Conservation (phyloP, 1,140 invertebrate genomes). For the Eurosta solidaginis region DNA sequence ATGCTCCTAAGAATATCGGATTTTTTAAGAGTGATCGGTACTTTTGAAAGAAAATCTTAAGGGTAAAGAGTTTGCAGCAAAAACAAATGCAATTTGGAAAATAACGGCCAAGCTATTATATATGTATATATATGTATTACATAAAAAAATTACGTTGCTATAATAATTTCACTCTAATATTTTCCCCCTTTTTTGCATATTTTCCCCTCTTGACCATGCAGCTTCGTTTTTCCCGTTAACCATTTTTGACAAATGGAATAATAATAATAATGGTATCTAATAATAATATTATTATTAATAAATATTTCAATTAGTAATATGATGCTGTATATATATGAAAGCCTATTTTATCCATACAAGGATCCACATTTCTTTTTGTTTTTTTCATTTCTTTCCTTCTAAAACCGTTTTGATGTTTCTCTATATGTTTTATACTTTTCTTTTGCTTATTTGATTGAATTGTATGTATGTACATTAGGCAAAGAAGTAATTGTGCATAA, state of each 20-base stretch:
- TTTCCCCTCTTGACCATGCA: background rate
- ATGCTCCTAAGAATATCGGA: no score
- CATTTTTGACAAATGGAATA: background rate
- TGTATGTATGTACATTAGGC: conserved; percentile 46
- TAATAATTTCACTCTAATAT: background rate
- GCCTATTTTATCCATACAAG: background rate
- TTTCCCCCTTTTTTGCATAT: background rate
- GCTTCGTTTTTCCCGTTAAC: conserved; percentile 1
- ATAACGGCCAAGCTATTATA: no score
- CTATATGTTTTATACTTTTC: background rate
- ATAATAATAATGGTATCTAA: no score
- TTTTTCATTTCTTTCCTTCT: background rate
- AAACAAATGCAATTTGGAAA: no score
- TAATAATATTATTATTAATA: no score
- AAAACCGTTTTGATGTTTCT: background rate
- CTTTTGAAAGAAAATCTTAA: no score
- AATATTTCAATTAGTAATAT: background rate
- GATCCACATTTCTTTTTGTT: background rate
- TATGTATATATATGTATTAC: background rate
- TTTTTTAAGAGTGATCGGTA: no score
- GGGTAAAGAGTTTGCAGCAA: no score
- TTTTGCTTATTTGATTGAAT: conserved; percentile 34
- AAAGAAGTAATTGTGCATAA: conserved; percentile 48
- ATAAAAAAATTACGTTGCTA: background rate
- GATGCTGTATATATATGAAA: conserved; percentile 14